phyloP scores from a whole-genome alignment of 2,797 vertebrate species.

The Trichosurus vulpecula region DNA sequence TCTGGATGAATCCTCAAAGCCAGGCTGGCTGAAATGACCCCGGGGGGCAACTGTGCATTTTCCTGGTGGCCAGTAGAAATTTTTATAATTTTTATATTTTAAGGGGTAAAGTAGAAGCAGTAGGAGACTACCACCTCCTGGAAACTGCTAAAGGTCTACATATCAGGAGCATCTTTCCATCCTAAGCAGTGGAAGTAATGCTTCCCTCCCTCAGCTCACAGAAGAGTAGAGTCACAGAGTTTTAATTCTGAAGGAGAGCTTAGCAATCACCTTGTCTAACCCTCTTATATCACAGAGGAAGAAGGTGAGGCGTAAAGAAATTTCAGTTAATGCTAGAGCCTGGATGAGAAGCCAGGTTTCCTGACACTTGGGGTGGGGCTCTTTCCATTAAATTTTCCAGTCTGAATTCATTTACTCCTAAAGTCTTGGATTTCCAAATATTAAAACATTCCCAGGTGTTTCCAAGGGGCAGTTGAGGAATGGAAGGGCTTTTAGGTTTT shows the following conservation, averaged over 20 bases:
- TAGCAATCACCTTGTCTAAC: not conserved
- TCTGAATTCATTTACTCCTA: conserved; percentile 10
- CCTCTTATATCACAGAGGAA: not conserved
- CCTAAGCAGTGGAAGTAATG: not conserved
- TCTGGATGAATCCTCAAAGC: not conserved
- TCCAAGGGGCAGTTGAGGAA: not conserved
- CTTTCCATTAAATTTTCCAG: not conserved
- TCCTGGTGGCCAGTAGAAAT: not conserved
- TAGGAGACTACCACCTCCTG: not conserved
- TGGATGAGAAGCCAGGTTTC: conserved; percentile 8
- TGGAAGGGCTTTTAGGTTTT: no score
- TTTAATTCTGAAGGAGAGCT: not conserved
- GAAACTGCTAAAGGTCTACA: not conserved
- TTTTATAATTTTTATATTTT: not conserved
- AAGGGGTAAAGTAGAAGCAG: not conserved
- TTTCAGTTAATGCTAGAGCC: not conserved
- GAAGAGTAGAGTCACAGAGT: not conserved
- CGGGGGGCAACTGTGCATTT: not conserved
- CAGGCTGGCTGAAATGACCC: not conserved
- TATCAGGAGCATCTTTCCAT: not conserved
- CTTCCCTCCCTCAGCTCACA: not conserved
- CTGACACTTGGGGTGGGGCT: not conserved
- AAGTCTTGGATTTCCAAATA: not conserved
- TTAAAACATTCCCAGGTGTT: not conserved
- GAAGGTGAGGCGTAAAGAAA: not conserved